phyloP scores from a whole-genome alignment of 2,113 vertebrate genomes.

The Prunella fulvescens region DNA sequence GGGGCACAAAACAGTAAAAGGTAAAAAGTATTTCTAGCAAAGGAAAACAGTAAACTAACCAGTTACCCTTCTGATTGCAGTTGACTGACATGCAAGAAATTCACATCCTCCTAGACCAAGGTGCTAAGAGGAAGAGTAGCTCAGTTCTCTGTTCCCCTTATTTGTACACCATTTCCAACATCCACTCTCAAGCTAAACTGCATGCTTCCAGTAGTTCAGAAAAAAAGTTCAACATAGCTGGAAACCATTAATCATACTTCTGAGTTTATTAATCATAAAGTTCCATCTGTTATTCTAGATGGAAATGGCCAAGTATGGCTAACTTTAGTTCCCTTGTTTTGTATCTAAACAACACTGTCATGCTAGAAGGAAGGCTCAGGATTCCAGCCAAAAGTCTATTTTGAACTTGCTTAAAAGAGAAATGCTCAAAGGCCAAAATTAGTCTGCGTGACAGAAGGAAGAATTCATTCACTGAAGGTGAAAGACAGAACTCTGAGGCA shows the following conservation, averaged over 20 bases:
- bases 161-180: neutral
- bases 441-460: slow-evolving; percentile 34
- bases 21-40: neutral
- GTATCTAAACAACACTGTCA: neutral
- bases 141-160: neutral
- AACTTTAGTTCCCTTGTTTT: neutral
- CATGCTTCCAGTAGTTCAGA: neutral
- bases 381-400: slow-evolving; percentile 61
- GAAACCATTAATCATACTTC: neutral
- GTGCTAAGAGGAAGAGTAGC: neutral
- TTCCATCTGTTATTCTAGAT: neutral
- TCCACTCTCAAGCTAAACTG: neutral
- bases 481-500: slow-evolving; percentile 39
- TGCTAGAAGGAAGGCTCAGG: slow-evolving; percentile 20
- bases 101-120: neutral
- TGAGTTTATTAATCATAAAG: neutral
- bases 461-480: slow-evolving; percentile 32
- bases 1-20: neutral
- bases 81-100: neutral
- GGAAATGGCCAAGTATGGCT: neutral
- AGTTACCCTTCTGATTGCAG: neutral
- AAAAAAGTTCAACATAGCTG: neutral
- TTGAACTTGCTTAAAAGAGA: slow-evolving; percentile 50
- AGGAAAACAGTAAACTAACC: neutral
- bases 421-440: slow-evolving; percentile 45